Conservation (phyloP, 2,888 invertebrate genomes). For the Orthosia cruda region DNA sequence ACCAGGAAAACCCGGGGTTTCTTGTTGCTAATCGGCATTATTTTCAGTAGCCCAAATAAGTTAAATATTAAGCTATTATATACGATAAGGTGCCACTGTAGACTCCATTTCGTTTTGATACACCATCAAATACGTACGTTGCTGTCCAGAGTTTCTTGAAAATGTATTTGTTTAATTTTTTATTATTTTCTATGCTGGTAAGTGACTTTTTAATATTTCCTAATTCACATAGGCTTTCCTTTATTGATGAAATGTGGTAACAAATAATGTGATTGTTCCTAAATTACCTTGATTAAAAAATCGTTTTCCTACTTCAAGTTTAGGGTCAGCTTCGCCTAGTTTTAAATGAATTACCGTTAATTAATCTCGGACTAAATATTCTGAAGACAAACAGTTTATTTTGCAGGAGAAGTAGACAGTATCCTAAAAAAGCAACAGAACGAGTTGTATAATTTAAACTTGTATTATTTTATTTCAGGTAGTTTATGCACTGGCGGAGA, state of each 20-base stretch:
- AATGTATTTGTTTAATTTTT: conserved; percentile 3
- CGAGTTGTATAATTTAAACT: neutral
- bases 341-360: no score
- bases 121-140: neutral
- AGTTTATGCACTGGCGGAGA: neutral
- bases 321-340: no score
- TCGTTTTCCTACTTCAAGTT: no score
- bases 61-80: neutral
- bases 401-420: neutral
- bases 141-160: neutral
- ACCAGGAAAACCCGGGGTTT: conserved; percentile 6
- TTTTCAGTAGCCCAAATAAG: no score
- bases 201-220: neutral
- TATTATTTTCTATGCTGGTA: conserved; percentile 4
- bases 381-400: neutral
- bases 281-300: no score
- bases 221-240: neutral
- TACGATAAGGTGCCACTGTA: no score
- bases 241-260: neutral
- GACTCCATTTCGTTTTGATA: conserved; percentile 2
- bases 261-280: no score
- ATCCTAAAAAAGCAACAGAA: neutral
- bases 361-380: neutral
- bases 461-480: neutral
- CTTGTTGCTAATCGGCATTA: neutral